Conservation (phyloP, 2,113 vertebrate genomes). For the Crotalus helleri region DNA sequence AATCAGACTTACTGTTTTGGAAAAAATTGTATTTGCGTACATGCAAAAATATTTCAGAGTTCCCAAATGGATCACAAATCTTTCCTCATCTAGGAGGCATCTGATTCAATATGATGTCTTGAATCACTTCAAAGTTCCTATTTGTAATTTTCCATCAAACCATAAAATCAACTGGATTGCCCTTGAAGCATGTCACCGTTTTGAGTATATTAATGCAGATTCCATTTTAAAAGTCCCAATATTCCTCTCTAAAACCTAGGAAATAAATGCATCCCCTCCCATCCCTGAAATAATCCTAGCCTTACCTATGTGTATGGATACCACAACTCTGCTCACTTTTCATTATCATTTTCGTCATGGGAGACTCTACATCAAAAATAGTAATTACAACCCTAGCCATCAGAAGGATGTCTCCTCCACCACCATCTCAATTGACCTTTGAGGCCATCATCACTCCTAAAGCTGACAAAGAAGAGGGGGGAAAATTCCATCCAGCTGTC, state of each 20-base stretch:
- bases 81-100: neutral
- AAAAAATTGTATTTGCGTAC: neutral
- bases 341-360: neutral
- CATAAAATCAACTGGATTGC: neutral
- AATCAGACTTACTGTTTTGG: neutral
- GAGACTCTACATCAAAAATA: neutral
- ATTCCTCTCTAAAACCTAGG: neutral
- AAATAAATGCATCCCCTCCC: neutral
- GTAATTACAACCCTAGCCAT: neutral
- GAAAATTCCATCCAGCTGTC: neutral
- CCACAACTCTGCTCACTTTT: neutral
- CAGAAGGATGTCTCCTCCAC: neutral
- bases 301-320: neutral
- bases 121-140: neutral
- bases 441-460: neutral
- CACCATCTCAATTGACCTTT: neutral
- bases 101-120: neutral
- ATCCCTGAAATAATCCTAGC: neutral
- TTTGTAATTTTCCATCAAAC: neutral
- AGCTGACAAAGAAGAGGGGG: neutral
- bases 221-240: neutral
- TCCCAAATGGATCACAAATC: neutral
- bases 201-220: neutral
- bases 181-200: neutral
- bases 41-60: neutral